Evolutionary conservation across 2,797 vertebrate genomes (phyloP), one percentile per base, ranked within the genome.

Genomic region (Sciaenops ocellatus): DNA sequence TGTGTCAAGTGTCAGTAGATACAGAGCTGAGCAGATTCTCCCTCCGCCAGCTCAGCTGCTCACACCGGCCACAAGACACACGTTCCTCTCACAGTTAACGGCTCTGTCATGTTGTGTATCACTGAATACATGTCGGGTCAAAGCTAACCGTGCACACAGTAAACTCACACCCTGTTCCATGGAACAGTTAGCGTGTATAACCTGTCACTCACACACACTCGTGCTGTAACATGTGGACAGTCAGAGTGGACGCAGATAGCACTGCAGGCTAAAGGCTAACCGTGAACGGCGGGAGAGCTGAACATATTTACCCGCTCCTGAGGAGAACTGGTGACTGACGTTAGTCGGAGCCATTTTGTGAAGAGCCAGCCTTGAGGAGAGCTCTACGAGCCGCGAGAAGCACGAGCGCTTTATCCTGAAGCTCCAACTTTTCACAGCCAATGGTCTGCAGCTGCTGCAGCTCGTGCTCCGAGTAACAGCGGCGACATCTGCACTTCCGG

Each of bases 311-410:
- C 90, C 90, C 0, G 80, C 65, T 73, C 12, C 56, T 11, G 82
- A 7, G 4, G 82, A 57, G 28, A 1, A 5, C 0, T 60, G 54
- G 2, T 69, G 73, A 0, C 42, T 11, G 1, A 20, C 30, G 62
- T 91, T 89, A 6, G 87, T 92, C 13, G 86, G 88, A 64, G 81
- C 73, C 92, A 93, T 93, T 1, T 56, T 82, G 61, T 4, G 16
- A 18, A 41, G 41, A 66, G 3, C 0, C 24, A 34, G 38, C 4
- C 67, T 47, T 5, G 55, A 52, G 1, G 73, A 3, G 28, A 63
- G 65, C 26, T 4, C 22, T 1, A 4, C 6, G 3, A 9, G 10
- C 26, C 26, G 22, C 5, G 10, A 59, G 22, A 55, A 9, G 1
- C 64, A 0, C 4, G 1, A 3, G 1, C 0, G 6, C 8, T 3